phyloP scores from a whole-genome alignment of 1,140 invertebrate species.

The Cepaea nemoralis region DNA sequence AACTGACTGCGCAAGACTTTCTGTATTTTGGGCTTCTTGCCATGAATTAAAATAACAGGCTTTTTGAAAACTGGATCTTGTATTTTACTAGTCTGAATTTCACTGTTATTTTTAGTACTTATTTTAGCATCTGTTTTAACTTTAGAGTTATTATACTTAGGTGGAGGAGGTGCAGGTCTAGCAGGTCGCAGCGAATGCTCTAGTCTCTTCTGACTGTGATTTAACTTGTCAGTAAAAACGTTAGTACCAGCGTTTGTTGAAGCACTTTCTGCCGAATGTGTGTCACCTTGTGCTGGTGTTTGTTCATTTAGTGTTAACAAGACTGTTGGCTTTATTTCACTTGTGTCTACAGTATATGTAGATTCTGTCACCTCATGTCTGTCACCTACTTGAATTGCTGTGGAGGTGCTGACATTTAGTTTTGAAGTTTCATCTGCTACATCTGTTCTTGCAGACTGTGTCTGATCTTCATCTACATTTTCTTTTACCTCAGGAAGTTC shows the following conservation, averaged over 20 bases:
- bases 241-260: neutral
- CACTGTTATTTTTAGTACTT: neutral
- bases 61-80: neutral
- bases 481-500: neutral
- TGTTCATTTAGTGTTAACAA: neutral
- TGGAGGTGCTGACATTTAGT: neutral
- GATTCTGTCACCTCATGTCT: neutral
- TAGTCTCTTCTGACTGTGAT: neutral
- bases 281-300: neutral
- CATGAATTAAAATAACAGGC: conserved; percentile 24
- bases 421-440: neutral
- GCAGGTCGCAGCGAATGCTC: neutral
- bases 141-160: neutral
- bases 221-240: neutral
- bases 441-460: neutral
- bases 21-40: conserved; percentile 29
- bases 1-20: conserved; percentile 1
- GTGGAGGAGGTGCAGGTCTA: conserved; percentile 23
- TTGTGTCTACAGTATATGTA: neutral
- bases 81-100: neutral
- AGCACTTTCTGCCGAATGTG: neutral
- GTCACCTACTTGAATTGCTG: neutral
- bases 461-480: neutral
- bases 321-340: neutral
- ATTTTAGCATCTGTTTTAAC: neutral